phyloP scores from a whole-genome alignment of 2,797 vertebrate genomes.

The Gephyroberyx darwinii region DNA sequence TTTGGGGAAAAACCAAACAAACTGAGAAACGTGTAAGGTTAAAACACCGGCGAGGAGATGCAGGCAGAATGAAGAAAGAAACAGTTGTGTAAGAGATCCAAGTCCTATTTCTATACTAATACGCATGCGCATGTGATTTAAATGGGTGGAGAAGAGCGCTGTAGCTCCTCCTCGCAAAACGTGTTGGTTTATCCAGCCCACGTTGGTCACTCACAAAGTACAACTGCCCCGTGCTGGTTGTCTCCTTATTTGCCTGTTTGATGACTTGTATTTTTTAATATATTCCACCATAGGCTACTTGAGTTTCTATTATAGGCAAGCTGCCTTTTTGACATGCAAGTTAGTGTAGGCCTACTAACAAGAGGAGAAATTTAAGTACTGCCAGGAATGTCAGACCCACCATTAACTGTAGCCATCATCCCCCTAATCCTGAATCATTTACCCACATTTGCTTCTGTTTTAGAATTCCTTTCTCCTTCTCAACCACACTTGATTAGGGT shows the following conservation, averaged over 20 bases:
- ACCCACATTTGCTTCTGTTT: too few species aligned
- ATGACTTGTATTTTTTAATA: too few species aligned
- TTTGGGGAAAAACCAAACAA: constrained; percentile 46
- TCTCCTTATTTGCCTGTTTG: background rate
- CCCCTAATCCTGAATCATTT: too few species aligned
- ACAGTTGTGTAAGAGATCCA: constrained; percentile 87
- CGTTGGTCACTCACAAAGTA: constrained; percentile 25
- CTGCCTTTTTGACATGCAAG: too few species aligned
- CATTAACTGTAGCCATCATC: too few species aligned
- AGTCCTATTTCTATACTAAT: constrained; percentile 83
- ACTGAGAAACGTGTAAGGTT: constrained; percentile 60
- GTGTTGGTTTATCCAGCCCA: constrained; percentile 53
- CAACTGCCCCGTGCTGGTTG: background rate
- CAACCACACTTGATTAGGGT: too few species aligned
- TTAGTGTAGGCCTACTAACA: too few species aligned
- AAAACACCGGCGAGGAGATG: constrained; percentile 74
- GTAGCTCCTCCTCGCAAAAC: constrained; percentile 66
- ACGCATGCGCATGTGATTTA: constrained; percentile 88
- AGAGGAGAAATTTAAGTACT: too few species aligned
- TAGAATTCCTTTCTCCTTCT: too few species aligned
- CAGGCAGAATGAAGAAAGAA: constrained; percentile 80
- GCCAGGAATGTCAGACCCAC: too few species aligned
- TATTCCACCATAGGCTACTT: too few species aligned
- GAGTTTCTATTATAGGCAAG: too few species aligned
- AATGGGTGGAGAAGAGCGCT: constrained; percentile 57